Base-by-base conservation (phyloP, 2,888 invertebrate genomes). In the Archaeoteleia sp. region DNA sequence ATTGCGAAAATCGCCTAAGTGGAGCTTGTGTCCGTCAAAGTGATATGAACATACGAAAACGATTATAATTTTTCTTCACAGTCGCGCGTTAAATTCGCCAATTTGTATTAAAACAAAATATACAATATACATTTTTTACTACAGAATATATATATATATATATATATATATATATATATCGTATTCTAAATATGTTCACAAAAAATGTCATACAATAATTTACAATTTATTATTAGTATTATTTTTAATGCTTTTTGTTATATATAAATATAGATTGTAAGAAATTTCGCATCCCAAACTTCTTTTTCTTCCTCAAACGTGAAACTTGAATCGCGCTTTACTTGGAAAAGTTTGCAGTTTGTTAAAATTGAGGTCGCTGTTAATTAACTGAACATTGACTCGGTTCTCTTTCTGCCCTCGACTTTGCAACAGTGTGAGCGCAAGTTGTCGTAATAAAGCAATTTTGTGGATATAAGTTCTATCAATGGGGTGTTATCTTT, bases 1-100 rank as follows among this genome's bases (percentile, higher is more conserved):
- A 80, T 70, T 71, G 34, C 35, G 55, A 67, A 68, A 67, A 69
- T 70, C 67, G 62, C 67, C 63, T 60, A 54, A 53, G 55, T 68
- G 27, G 63, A 58, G 39, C 34, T 43, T 20, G 12, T 7, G 6
- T 7, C 30, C 40, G 27, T 14, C 25, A 14, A 29, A 49, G 29
- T 29, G 10, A 25, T 49, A 49, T 35, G 17, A 45, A 8, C 45
- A 9, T 15, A 25, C 27, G 35, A 23, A 46, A 45, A 45, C 10
- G 5, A 34, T 15, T 34, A 7, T 4, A 17, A 15, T 1, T 23
- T 7, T 20, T 20, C 14, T n/a, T n/a, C n/a, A n/a, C n/a, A n/a
- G n/a, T n/a, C n/a, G n/a, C n/a, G n/a, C n/a, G n/a, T n/a, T n/a
- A n/a, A n/a, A n/a, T n/a, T n/a, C n/a, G n/a, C n/a, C n/a, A n/a